phyloP scores from a whole-genome alignment of 2,888 invertebrate species.

The Candidula unifasciata region DNA sequence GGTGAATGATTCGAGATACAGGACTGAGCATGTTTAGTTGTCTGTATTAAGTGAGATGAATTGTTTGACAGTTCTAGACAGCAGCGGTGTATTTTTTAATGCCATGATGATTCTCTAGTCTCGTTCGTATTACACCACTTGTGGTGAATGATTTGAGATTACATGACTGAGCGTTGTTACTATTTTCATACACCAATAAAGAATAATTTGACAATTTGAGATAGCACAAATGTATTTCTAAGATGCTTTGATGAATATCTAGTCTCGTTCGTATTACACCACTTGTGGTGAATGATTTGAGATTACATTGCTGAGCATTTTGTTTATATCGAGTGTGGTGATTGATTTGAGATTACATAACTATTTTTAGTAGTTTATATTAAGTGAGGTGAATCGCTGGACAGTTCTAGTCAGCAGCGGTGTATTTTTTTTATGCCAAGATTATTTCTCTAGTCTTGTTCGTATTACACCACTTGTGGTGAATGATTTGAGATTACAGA shows the following conservation, averaged over 20 bases:
- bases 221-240: no score
- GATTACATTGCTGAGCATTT: slow-evolving; percentile 15
- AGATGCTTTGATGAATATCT: slow-evolving; percentile 19
- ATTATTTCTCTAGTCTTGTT: slow-evolving; percentile 36
- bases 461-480: slow-evolving; percentile 8
- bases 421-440: not conserved
- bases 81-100: not conserved
- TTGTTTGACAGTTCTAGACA: not conserved
- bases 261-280: slow-evolving; percentile 36
- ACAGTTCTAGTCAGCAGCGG: no score
- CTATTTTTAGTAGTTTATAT: no score
- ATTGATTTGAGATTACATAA: slow-evolving; percentile 13
- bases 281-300: slow-evolving; percentile 31
- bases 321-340: not conserved
- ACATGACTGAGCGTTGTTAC: not conserved
- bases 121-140: slow-evolving; percentile 36
- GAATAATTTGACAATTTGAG: no score
- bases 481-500: slow-evolving; percentile 21
- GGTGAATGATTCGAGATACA: slow-evolving; percentile 32
- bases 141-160: slow-evolving; percentile 26
- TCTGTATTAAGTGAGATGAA: no score
- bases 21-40: not conserved
- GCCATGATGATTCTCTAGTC: slow-evolving; percentile 24
- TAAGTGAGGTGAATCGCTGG: no score
- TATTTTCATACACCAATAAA: no score